These are phyloP conservation scores for Hydropotes inermis DNA, from an alignment of 2,113 vertebrate genomes.

Conservation along the genomic window DNA sequence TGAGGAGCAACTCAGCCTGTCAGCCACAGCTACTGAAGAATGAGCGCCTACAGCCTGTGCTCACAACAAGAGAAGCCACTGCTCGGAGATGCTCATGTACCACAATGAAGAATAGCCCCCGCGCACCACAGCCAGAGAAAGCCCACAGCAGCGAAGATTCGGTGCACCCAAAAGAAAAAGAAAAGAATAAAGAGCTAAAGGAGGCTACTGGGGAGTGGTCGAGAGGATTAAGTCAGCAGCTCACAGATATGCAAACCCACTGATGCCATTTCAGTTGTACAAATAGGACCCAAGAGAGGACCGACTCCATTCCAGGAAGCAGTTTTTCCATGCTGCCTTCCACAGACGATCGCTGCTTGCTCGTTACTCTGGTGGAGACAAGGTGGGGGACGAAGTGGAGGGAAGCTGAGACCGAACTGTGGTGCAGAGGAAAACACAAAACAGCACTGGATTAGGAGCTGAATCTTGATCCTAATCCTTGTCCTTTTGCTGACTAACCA, in stretches of 20 bases:
- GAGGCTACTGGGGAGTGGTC: not conserved
- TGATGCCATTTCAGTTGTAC: not conserved
- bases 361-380: not conserved
- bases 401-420: rapidly evolving
- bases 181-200: not conserved
- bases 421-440: not conserved
- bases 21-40: not conserved
- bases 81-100: not conserved
- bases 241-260: not conserved
- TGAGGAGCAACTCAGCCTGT: not conserved
- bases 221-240: not conserved
- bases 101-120: rapidly evolving
- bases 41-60: not conserved
- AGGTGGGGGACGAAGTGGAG: not conserved
- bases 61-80: not conserved
- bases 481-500: not conserved
- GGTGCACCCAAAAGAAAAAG: rapidly evolving
- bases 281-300: not conserved
- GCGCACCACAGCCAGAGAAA: not conserved
- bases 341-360: not conserved
- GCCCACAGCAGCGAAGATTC: not conserved
- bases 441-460: not conserved
- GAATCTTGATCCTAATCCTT: not conserved
- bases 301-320: not conserved
- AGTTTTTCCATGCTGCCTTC: not conserved